These are phyloP conservation scores for Myotis brandtii DNA, from an alignment of 2,113 vertebrate species.

Conservation along the genomic window DNA sequence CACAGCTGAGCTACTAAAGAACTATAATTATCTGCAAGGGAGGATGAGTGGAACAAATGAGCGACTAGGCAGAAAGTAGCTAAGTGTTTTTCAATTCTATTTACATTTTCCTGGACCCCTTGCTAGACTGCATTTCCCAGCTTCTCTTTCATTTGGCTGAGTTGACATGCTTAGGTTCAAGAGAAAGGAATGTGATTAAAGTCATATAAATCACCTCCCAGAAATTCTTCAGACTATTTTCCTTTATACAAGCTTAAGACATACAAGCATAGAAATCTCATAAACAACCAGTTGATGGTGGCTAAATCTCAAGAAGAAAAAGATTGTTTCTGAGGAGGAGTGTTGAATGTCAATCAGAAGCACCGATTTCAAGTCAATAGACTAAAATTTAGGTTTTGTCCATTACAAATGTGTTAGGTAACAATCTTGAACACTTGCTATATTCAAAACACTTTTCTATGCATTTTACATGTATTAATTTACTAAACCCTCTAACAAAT, in stretches of 20 bases:
- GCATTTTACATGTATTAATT: background rate
- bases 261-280: background rate
- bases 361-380: background rate
- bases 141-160: background rate
- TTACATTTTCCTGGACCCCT: background rate
- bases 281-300: background rate
- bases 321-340: background rate
- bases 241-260: background rate
- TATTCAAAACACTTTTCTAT: background rate
- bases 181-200: background rate
- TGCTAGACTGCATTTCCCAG: background rate
- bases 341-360: background rate
- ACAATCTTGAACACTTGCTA: background rate
- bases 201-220: background rate
- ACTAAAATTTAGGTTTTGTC: background rate
- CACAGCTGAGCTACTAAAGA: slow-evolving; percentile 7
- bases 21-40: background rate
- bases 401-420: background rate
- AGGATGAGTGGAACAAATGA: background rate
- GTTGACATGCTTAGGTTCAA: background rate
- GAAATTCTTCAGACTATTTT: background rate
- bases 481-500: background rate
- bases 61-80: background rate
- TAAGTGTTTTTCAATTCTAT: background rate
- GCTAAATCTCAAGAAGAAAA: background rate